Evolutionary conservation across 2,888 invertebrate species (phyloP).

Genomic region (Galerucella nymphaeae): DNA sequence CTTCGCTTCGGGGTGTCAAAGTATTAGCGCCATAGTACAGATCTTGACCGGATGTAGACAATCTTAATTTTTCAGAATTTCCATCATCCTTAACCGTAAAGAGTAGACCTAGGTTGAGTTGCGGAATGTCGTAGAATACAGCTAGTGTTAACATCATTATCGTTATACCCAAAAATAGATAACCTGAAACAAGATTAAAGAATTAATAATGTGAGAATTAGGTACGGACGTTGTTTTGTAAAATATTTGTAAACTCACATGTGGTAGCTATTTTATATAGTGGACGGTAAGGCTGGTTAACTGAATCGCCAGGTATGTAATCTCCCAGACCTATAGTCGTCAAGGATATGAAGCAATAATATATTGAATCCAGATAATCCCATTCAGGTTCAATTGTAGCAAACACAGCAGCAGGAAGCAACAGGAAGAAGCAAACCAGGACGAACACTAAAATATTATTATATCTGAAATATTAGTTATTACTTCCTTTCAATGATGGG

Average conservation of each 20-base stretch:
- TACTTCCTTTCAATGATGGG: too few species aligned
- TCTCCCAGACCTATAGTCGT: constrained; percentile 92
- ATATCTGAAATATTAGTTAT: neutral
- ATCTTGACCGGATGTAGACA: constrained; percentile 69
- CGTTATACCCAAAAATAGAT: constrained; percentile 82
- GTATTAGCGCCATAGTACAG: constrained; percentile 64
- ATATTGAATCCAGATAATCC: constrained; percentile 88
- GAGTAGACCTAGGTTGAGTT: constrained; percentile 83
- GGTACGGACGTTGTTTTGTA: too few species aligned
- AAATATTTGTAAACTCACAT: constrained; percentile 65
- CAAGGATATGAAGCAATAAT: constrained; percentile 91
- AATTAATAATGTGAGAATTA: neutral
- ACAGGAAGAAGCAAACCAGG: constrained; percentile 73
- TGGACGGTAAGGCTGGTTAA: constrained; percentile 80
- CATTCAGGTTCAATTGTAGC: constrained; percentile 81
- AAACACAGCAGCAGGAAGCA: constrained; percentile 82
- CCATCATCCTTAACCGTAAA: constrained; percentile 69
- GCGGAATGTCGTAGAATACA: constrained; percentile 89
- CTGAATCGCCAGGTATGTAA: constrained; percentile 86
- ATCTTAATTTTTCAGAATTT: constrained; percentile 76
- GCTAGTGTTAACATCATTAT: constrained; percentile 87
- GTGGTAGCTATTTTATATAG: constrained; percentile 86
- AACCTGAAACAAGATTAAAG: constrained; percentile 69
- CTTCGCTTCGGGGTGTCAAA: constrained; percentile 65
- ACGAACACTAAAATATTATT: constrained; percentile 64